phyloP scores from a whole-genome alignment of 2,113 vertebrate species.

The Herpailurus yagouaroundi region DNA sequence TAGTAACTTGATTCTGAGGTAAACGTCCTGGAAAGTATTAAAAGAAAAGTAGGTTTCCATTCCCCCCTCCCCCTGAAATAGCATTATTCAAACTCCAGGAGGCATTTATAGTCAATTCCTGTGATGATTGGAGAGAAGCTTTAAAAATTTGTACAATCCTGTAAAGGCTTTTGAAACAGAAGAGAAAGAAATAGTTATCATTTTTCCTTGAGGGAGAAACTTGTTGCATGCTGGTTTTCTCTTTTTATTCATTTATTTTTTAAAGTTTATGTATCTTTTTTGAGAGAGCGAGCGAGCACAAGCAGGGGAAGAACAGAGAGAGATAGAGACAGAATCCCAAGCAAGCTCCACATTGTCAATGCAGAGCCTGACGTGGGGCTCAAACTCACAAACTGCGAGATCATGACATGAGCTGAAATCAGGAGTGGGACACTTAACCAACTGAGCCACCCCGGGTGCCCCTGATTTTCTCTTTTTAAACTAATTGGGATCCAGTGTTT shows the following conservation, averaged over 20 bases:
- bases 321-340: no score
- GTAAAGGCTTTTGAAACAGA: constrained; percentile 19
- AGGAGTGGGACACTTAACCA: no score
- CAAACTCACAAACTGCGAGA: no score
- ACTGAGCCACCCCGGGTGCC: no score
- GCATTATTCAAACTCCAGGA: not conserved
- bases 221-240: not conserved
- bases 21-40: constrained; percentile 27
- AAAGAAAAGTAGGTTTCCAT: not conserved
- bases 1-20: constrained; percentile 20
- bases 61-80: not conserved
- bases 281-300: no score
- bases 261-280: no score
- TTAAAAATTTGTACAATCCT: not conserved
- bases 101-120: constrained; percentile 21
- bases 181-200: not conserved
- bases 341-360: no score
- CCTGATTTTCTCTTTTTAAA: not conserved
- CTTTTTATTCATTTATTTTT: not conserved
- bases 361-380: no score
- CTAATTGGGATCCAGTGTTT: not conserved
- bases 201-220: not conserved
- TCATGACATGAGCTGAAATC: no score
- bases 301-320: no score
- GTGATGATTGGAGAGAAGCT: not conserved